Conservation (phyloP, 92 coral and sea anemone species). For the Siderastrea radians region DNA sequence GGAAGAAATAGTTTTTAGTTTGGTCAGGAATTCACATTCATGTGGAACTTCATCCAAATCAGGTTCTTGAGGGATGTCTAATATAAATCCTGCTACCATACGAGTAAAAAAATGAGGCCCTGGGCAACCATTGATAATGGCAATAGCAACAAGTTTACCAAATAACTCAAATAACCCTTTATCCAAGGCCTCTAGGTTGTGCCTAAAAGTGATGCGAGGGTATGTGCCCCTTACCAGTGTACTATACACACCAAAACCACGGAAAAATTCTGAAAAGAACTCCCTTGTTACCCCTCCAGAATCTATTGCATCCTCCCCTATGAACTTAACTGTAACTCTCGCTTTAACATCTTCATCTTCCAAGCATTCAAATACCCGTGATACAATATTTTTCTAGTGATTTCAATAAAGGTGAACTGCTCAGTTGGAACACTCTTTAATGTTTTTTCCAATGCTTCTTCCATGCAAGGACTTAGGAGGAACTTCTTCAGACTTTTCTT, state of each 20-base stretch:
- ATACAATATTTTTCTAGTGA: slow-evolving; percentile 46
- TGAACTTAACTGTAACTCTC: slow-evolving; percentile 47
- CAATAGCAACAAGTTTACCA: slow-evolving; percentile 64
- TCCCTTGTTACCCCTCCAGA: slow-evolving; percentile 60
- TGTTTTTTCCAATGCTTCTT: slow-evolving; percentile 42
- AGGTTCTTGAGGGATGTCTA: too few relatives aligned
- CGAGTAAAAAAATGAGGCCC: slow-evolving; percentile 64
- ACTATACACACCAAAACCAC: slow-evolving; percentile 19
- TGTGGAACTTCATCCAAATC: slow-evolving; percentile 32
- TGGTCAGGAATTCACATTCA: slow-evolving; percentile 25
- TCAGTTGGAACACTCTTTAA: slow-evolving; percentile 41
- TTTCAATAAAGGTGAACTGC: slow-evolving; percentile 62
- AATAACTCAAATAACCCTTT: slow-evolving; percentile 52
- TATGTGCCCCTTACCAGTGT: slow-evolving; percentile 56
- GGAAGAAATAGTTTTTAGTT: slow-evolving; percentile 5
- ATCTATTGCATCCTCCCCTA: slow-evolving; percentile 71
- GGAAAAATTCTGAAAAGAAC: slow-evolving; percentile 48
- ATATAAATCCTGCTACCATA: slow-evolving; percentile 30
- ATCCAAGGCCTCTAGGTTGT: slow-evolving; percentile 56
- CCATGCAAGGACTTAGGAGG: slow-evolving; percentile 46
- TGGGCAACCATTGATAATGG: slow-evolving; percentile 60
- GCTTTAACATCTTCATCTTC: slow-evolving; percentile 40
- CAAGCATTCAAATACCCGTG: slow-evolving; percentile 45
- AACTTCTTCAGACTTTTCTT: slow-evolving; percentile 12
- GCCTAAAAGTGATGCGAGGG: slow-evolving; percentile 64